These are phyloP conservation scores for Procambarus clarkii DNA, from an alignment of 1,140 invertebrate species.

Conservation along the genomic window DNA sequence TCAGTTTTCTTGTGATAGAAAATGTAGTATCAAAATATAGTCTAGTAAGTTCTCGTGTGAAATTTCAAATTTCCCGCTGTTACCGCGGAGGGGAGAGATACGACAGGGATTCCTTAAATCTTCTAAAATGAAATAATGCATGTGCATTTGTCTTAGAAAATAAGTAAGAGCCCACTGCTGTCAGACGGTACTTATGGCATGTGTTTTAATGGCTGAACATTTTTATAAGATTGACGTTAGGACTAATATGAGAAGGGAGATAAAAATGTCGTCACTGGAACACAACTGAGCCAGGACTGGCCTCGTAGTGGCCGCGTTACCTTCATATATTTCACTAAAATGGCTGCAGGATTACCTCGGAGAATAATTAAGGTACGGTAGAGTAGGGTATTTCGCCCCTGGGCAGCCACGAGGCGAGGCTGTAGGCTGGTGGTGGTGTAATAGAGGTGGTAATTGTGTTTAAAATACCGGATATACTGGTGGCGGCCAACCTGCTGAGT, in stretches of 20 bases:
- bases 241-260: neutral
- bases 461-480: constrained; percentile 2
- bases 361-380: constrained; percentile 70
- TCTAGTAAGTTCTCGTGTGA: neutral
- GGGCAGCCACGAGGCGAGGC: neutral
- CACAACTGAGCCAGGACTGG: constrained; percentile 24
- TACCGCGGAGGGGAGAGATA: neutral
- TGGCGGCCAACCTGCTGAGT: neutral
- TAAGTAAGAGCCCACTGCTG: neutral
- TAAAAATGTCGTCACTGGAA: constrained; percentile 42
- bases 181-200: neutral
- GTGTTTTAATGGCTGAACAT: neutral
- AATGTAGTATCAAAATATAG: neutral
- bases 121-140: constrained; percentile 5
- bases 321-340: constrained; percentile 55
- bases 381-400: neutral
- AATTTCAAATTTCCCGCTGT: constrained; percentile 38
- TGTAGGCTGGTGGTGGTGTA: neutral
- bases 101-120: neutral
- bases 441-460: neutral
- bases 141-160: neutral
- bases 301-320: constrained; percentile 38
- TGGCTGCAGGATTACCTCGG: constrained; percentile 72
- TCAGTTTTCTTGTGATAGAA: too few relatives aligned
- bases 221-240: neutral